phyloP scores from a whole-genome alignment of 2,113 vertebrate genomes.

The Galbula dea region DNA sequence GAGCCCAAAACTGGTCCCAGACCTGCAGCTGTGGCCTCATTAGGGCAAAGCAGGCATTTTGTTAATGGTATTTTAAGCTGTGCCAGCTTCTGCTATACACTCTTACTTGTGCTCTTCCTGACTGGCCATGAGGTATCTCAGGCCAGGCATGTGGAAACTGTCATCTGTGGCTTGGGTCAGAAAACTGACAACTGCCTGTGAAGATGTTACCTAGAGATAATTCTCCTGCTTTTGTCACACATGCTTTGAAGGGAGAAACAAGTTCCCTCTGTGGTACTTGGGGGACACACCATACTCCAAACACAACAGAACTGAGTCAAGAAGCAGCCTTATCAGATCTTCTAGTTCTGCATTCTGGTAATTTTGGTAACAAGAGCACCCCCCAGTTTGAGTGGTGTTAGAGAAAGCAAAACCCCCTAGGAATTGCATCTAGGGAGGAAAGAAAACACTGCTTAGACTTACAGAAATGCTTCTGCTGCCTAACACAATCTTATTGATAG shows the following conservation, averaged over 20 bases:
- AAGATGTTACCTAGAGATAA: background rate
- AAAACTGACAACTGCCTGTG: background rate
- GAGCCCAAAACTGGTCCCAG: no score
- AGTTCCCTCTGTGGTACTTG: background rate
- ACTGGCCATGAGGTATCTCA: background rate
- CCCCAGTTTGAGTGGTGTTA: background rate
- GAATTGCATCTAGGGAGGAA: background rate
- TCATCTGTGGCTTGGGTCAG: background rate
- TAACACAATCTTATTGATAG: background rate
- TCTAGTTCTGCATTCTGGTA: background rate
- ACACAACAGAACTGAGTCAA: background rate
- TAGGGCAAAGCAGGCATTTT: background rate
- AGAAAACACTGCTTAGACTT: background rate
- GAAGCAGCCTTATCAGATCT: background rate
- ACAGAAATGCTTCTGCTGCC: background rate
- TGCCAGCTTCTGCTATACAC: background rate
- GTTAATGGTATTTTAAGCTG: background rate
- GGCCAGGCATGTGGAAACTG: background rate
- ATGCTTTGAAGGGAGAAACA: background rate
- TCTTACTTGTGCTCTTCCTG: background rate
- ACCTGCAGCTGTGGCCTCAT: no score
- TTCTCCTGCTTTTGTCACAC: background rate
- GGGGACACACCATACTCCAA: background rate
- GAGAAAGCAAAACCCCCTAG: background rate
- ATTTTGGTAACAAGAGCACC: background rate